Evolutionary conservation across 2,888 invertebrate genomes (phyloP).

Genomic region (Anodontia alba): DNA sequence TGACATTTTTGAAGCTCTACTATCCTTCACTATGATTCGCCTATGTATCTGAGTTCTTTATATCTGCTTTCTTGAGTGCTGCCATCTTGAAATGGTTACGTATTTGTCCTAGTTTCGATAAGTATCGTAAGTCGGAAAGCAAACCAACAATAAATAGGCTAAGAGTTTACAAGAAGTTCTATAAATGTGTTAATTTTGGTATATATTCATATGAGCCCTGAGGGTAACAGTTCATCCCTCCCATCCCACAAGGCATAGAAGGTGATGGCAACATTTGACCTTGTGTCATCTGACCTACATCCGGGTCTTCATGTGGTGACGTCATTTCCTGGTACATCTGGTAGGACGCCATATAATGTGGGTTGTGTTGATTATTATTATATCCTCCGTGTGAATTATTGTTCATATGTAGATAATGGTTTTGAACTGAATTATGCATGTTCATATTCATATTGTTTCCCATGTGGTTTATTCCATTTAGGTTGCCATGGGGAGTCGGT

Average conservation of each 20-base stretch:
- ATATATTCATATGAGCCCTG: constrained; percentile 78
- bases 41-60: no score
- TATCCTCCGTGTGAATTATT: constrained; percentile 47
- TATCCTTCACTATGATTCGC: no score
- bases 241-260: constrained; percentile 73
- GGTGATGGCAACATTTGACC: constrained; percentile 68
- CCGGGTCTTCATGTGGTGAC: constrained; percentile 63
- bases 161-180: no score
- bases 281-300: constrained; percentile 64
- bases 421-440: constrained; percentile 56
- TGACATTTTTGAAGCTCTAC: no score
- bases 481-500: constrained; percentile 51
- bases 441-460: constrained; percentile 59
- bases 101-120: no score
- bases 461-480: constrained; percentile 53
- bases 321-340: constrained; percentile 70
- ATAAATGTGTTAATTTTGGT: constrained; percentile 81
- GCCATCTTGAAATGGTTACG: no score
- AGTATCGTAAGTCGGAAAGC: no score
- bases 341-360: constrained; percentile 67
- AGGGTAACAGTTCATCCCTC: constrained; percentile 70
- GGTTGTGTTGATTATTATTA: constrained; percentile 44
- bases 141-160: no score
- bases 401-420: constrained; percentile 61
- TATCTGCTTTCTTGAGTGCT: no score